Evolutionary conservation across 2,888 invertebrate genomes (phyloP), one percentile per base, ranked within the genome.

Genomic region (Synergus itoensis): DNA sequence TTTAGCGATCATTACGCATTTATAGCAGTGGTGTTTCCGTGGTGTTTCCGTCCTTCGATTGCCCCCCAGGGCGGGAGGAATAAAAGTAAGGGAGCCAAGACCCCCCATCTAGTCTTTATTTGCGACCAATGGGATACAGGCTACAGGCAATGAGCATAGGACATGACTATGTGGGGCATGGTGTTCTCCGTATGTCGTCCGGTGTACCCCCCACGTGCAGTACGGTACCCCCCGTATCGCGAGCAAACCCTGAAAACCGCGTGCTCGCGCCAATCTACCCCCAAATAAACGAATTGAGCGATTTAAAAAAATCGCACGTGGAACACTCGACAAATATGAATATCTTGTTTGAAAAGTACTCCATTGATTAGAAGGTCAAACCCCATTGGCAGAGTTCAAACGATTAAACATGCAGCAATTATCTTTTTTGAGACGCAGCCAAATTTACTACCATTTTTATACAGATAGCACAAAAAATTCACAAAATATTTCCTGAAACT

Each of bases 41-140:
- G 89, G 87, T 89, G 89, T 90, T 89, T 89, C 89, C 87, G 86
- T 88, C 86, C 85, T 85, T 84, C 86, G 85, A 86, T 87, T 85
- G 82, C 85, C 86, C 87, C 88, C 87, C 85, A 86, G 87, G 84
- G 87, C 83, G 87, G 85, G 77, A 78, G 83, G 86, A 84, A 86
- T 84, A 84, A 87, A 73, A 86, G 88, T 85, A 87, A 86, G 84
- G 87, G 87, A 82, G 82, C 82, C 79, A 77, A 75, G 91, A 91
- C 91, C 91, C 91, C 92, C 92, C 91, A 92, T 89, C 88, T 88
- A 80, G 92, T 88, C 86, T 91, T 92, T 92, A 91, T 91, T 84
- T 89, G 84, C 79, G 85, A 85, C 88, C 89, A 88, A 91, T 88
- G 88, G 88, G 84, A 86, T 67, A 76, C 79, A 79, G 80, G 43